Base-by-base conservation (phyloP, 2,113 vertebrate species). In the Trochalopteron elliotii region DNA sequence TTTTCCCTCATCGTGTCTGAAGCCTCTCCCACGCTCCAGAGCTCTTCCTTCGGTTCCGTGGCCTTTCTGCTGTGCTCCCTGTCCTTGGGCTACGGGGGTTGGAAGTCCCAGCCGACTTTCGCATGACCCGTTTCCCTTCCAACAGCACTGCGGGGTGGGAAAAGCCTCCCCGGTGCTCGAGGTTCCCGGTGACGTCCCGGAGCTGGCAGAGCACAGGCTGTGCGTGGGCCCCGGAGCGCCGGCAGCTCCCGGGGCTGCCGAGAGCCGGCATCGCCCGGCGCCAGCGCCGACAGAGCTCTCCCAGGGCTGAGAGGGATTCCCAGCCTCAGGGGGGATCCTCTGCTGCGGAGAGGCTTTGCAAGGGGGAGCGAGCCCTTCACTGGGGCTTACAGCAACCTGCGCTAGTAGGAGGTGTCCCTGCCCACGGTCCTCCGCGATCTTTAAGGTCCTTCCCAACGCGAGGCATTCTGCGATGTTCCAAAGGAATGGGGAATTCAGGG, bases 71-170 rank as follows among this genome's bases (percentile, higher is more conserved):
- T 19, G 12, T 13, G 39, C 68, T 80, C 55, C 30, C 35, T 2
- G 7, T 12, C 63, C 55, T 25, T 15, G 3, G 0, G 33, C 3
- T 0, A 1, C 0, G 1, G 49, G 39, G 19, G 2, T 3, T 19
- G 68, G 33, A 25, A 53, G n/a, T 60, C 39, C 9, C 69, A 15
- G 53, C n/a, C 13, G 39, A 3, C 8, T 60, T 53, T 30, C 28
- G 0, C 18, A 2, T 0, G 13, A 40, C 12, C 52, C 1, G 0
- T 42, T 67, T 79, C 65, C 61, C 49, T 40, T 64, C 56, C 39
- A 1, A 0, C 12, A 18, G 83, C 18, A 0, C 72, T 17, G 77
- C 52, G 52, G 24, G 49, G 4, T 33, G 61, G 76, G 75, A 69
- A 45, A 23, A 90, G 49, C 90, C 67, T 76, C 63, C 4, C 31